These are phyloP conservation scores for Noturus placidus DNA, from an alignment of 2,113 vertebrate species.

Conservation along the genomic window DNA sequence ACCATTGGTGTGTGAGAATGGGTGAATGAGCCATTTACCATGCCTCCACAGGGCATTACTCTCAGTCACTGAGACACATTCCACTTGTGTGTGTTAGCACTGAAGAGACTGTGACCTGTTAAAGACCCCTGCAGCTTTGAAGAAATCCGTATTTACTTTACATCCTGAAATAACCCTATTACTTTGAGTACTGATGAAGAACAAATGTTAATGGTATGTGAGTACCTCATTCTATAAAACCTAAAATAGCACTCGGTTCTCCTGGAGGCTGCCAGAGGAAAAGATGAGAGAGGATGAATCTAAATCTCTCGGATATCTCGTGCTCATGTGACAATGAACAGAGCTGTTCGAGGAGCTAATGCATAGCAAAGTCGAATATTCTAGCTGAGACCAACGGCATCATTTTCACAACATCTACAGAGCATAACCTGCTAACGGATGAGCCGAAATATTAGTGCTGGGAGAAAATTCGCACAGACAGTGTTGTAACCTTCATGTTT, in stretches of 20 bases:
- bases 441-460: not conserved
- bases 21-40: not conserved
- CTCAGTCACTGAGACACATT: conserved; percentile 38
- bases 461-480: not conserved
- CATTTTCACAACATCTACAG: not conserved
- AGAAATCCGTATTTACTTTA: too few species aligned
- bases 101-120: conserved; percentile 37
- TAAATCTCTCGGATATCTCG: not conserved
- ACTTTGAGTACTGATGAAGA: not conserved
- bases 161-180: not conserved
- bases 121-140: conserved; percentile 2
- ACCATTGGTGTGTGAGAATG: too few species aligned
- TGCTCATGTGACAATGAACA: not conserved
- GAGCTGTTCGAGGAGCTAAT: not conserved
- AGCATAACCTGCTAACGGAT: not conserved
- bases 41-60: conserved; percentile 45
- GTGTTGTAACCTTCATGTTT: not conserved
- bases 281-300: not conserved
- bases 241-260: not conserved
- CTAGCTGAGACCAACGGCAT: not conserved
- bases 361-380: not conserved
- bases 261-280: not conserved
- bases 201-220: not conserved
- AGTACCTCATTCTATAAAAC: not conserved
- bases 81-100: conserved; percentile 39